Conservation (phyloP, 2,797 vertebrate species). For the Todus mexicanus region DNA sequence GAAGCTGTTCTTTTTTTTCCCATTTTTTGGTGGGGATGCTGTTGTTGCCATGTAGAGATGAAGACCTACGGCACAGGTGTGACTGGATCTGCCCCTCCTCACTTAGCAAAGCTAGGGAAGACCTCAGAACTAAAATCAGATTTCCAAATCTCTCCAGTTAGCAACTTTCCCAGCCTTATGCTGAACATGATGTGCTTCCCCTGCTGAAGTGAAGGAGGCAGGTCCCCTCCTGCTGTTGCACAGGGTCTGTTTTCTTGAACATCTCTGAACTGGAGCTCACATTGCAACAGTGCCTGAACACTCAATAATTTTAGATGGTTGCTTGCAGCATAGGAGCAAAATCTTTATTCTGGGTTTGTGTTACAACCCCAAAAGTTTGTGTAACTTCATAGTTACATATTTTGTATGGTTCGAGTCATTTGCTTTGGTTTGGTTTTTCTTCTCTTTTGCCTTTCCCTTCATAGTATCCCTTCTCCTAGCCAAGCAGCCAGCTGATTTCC, state of each 20-base stretch:
- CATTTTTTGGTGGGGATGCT: neutral
- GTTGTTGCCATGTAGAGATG: neutral
- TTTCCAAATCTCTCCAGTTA: neutral
- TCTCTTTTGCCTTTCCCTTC: neutral
- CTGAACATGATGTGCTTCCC: neutral
- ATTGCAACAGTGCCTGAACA: neutral
- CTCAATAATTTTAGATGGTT: neutral
- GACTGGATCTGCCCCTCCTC: neutral
- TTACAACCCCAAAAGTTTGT: no score
- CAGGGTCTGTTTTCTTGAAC: neutral
- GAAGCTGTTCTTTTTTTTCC: neutral
- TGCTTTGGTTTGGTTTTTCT: neutral
- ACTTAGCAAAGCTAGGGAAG: neutral
- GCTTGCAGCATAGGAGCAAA: neutral
- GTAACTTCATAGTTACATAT: neutral
- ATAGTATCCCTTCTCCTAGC: neutral
- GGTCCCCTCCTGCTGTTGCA: neutral
- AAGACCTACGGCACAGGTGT: neutral
- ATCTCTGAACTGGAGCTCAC: neutral
- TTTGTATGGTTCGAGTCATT: neutral
- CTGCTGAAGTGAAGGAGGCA: neutral
- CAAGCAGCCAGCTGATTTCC: neutral
- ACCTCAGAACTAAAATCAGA: neutral
- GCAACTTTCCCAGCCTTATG: neutral
- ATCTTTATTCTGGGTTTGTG: neutral